Evolutionary conservation across 1,140 invertebrate genomes (phyloP).

Genomic region (Drosophila nigromelanica): DNA sequence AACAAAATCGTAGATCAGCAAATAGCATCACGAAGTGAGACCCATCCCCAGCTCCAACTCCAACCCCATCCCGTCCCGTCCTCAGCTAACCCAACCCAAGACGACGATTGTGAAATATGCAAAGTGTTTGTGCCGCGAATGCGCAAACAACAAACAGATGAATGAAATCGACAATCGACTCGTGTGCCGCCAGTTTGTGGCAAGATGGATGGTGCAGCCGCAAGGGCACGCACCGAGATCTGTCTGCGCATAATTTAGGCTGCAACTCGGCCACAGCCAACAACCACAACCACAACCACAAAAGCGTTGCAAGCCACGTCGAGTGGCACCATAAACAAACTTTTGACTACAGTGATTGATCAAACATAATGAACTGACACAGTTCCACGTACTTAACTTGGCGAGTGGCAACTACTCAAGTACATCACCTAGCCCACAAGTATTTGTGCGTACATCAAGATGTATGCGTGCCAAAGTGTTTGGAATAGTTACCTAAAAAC

Average conservation of each 20-base stretch:
- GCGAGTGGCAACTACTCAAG: not conserved
- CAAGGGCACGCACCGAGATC: conserved; percentile 10
- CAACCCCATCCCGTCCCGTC: not conserved
- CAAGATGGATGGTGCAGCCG: conserved; percentile 37
- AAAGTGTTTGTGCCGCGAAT: conserved; percentile 69
- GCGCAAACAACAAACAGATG: conserved; percentile 71
- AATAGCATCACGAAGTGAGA: conserved; percentile 68
- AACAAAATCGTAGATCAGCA: conserved; percentile 73
- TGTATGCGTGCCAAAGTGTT: no score
- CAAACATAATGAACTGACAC: conserved; percentile 15
- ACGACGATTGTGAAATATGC: conserved; percentile 60
- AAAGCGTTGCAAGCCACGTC: conserved; percentile 4
- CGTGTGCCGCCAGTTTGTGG: conserved; percentile 58
- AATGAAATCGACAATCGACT: conserved; percentile 40
- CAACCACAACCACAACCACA: not conserved
- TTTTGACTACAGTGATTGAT: conserved; percentile 18
- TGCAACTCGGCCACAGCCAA: conserved; percentile 4
- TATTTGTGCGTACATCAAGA: no score
- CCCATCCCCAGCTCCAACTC: conserved; percentile 4
- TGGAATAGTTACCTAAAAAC: no score
- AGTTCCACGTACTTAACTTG: not conserved
- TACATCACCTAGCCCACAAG: not conserved
- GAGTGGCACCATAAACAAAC: conserved; percentile 8
- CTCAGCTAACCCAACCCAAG: not conserved
- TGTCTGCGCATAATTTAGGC: conserved; percentile 62